Evolutionary conservation across 2,797 vertebrate genomes (phyloP).

Genomic region (Acipenser ruthenus): DNA sequence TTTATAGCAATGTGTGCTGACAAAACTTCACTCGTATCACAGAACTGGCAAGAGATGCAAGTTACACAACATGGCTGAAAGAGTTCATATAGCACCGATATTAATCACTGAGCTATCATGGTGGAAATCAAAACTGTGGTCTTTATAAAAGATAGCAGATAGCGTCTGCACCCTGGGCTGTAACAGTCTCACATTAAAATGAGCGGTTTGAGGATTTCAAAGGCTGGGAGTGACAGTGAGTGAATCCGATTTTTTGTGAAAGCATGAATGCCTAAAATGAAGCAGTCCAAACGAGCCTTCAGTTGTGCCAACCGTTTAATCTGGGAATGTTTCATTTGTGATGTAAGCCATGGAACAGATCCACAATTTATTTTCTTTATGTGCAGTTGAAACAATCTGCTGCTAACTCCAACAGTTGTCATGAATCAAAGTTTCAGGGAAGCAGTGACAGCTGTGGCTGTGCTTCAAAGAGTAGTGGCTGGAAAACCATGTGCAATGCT

Average conservation of each 20-base stretch:
- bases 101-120: background rate
- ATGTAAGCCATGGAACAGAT: background rate
- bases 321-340: background rate
- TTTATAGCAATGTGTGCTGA: background rate
- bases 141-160: background rate
- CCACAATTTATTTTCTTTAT: no score
- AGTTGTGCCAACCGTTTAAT: background rate
- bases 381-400: no score
- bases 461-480: no score
- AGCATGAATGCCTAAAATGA: background rate
- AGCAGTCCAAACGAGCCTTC: background rate
- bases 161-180: background rate
- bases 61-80: background rate
- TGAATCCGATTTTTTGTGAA: background rate
- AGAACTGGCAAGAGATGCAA: background rate
- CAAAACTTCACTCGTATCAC: background rate
- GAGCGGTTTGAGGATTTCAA: background rate
- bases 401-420: no score
- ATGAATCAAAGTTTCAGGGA: no score
- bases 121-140: background rate
- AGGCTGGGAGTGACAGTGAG: background rate
- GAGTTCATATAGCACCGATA: slow-evolving; percentile 1
- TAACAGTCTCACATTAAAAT: background rate
- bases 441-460: no score
- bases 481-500: no score